A percentile compares a stretch with the other conserved stretches of the same genome.
These are phyloP conservation scores for Stenotaenia linearis DNA, from an alignment of 2,888 invertebrate genomes.

Conservation along the genomic window DNA sequence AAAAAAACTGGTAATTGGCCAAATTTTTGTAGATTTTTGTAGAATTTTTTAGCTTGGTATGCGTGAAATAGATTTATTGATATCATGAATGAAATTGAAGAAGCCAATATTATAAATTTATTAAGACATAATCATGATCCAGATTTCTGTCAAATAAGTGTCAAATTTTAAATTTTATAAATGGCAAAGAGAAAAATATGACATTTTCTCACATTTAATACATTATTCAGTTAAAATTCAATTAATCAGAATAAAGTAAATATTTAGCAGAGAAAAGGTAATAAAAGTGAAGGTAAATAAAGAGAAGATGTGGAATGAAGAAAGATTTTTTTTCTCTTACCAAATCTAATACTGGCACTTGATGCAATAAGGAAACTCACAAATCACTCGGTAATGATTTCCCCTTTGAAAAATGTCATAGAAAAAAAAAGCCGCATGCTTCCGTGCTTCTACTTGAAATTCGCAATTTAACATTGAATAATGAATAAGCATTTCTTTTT, in stretches of 20 bases:
- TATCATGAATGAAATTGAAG: too few relatives aligned
- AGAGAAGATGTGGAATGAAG: neutral
- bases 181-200: neutral
- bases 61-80: too few relatives aligned
- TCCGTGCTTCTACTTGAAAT: neutral
- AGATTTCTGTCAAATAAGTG: too few relatives aligned
- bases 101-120: too few relatives aligned
- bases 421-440: neutral
- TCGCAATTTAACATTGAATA: neutral
- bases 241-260: neutral
- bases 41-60: too few relatives aligned
- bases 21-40: too few relatives aligned
- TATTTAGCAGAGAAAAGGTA: neutral
- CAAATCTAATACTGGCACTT: conserved; percentile 2
- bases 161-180: too few relatives aligned
- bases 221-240: neutral
- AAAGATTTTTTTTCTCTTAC: neutral
- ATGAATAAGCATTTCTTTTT: neutral
- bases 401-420: neutral
- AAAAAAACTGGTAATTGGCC: too few relatives aligned
- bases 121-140: too few relatives aligned
- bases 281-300: neutral
- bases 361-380: conserved; percentile 16
- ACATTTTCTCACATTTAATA: neutral
- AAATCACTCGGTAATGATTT: conserved; percentile 18